Percentiles rank a stretch among this genome's conserved stretches.
Evolutionary conservation across 2,888 invertebrate species (phyloP).

Genomic region (Melanotus villosus): DNA sequence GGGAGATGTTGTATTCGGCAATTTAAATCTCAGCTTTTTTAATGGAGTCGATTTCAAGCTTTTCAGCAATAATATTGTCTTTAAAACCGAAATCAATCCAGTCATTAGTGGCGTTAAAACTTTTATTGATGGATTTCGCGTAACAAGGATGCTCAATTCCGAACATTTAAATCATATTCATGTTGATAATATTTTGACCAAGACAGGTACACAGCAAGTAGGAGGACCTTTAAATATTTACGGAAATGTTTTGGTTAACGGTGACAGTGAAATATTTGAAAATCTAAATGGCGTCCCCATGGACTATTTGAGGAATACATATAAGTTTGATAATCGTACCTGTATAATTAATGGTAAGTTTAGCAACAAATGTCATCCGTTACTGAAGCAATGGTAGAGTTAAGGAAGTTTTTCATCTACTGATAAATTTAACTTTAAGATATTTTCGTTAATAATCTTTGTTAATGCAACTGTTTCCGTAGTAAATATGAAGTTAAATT

Average conservation of each 20-base stretch:
- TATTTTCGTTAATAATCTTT: too few relatives aligned
- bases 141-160: conserved; percentile 58
- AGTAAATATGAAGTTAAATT: too few relatives aligned
- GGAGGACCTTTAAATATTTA: conserved; percentile 59
- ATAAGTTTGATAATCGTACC: conserved; percentile 51
- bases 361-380: neutral
- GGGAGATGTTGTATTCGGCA: conserved; percentile 58
- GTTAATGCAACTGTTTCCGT: too few relatives aligned
- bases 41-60: conserved; percentile 64
- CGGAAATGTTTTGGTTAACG: conserved; percentile 61
- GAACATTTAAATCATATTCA: conserved; percentile 64
- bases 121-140: conserved; percentile 64
- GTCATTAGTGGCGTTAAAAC: conserved; percentile 63
- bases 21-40: conserved; percentile 61
- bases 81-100: conserved; percentile 62
- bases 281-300: conserved; percentile 61
- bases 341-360: conserved; percentile 58
- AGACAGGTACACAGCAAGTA: conserved; percentile 62
- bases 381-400: too few relatives aligned
- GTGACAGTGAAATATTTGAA: conserved; percentile 61
- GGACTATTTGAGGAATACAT: conserved; percentile 53
- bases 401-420: too few relatives aligned
- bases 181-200: conserved; percentile 65
- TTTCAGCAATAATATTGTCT: conserved; percentile 66
- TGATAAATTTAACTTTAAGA: too few relatives aligned